phyloP scores from a whole-genome alignment of 2,113 vertebrate species.

The Rhynchomys soricoides region DNA sequence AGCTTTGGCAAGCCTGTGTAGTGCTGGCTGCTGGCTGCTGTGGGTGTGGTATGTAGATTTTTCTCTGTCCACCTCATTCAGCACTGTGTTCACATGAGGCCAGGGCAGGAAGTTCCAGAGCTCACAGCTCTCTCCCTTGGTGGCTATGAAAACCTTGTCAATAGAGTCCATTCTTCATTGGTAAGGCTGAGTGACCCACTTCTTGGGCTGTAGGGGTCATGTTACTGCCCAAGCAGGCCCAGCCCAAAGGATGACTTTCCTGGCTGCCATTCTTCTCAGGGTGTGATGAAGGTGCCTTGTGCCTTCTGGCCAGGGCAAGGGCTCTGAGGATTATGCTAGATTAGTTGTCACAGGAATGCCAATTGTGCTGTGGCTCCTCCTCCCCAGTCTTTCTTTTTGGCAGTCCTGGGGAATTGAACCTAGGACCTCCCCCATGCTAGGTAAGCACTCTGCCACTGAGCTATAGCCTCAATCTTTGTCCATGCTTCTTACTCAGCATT shows the following conservation, averaged over 20 bases:
- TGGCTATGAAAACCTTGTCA: background rate
- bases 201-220: background rate
- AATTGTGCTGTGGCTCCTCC: no score
- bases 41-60: background rate
- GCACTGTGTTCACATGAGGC: background rate
- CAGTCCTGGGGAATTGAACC: background rate
- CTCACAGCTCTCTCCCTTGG: background rate
- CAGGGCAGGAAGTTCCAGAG: background rate
- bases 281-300: background rate
- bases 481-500: background rate
- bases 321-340: background rate
- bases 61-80: background rate
- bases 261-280: background rate
- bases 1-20: background rate
- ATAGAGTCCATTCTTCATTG: slow-evolving; percentile 41
- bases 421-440: background rate
- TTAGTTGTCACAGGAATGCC: background rate
- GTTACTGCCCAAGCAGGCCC: slow-evolving; percentile 43
- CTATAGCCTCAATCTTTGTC: background rate
- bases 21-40: background rate
- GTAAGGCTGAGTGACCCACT: slow-evolving; percentile 28
- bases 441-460: background rate
- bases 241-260: background rate
- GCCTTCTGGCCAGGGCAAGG: background rate
- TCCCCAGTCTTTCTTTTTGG: background rate